Base-by-base conservation (phyloP, 1,140 invertebrate genomes). In the Temnothorax longispinosus region DNA sequence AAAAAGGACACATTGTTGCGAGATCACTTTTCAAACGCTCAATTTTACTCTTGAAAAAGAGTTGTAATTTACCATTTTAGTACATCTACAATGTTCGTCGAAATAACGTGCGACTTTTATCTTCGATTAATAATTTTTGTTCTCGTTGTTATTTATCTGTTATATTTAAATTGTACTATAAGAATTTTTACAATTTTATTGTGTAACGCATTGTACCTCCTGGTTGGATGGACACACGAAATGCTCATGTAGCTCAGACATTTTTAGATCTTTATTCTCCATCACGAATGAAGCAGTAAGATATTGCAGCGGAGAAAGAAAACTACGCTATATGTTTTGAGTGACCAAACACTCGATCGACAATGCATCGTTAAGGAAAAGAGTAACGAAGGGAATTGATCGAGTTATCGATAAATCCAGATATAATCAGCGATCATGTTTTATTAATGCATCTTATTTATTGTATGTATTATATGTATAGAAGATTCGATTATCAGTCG, bases 171-270 rank as follows among this genome's bases (percentile, higher is more conserved):
- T 41, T 80, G 27, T 52, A n/a, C 1, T n/a, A 54, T 52, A 81
- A 4, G 35, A 54, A 77, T 38, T 65, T 74, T 76, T 60, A 76
- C 35, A 78, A 78, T 65, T 78, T 35, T 50, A 77, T 77, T 77
- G 38, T 47, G 27, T 15, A 38, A 65, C 47, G 27, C 44, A 10
- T 35, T 47, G 32, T 78, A 65, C 11, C 18, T 78, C 18, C 13
- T 65, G 18, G 13, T 64, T 7, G 75, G 75, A 71, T 69, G 38
- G 64, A 81, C 50, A 47, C 35, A 71, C 41, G 21, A 69, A 81
- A 81, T 35, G 38, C 44, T 44, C 74, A 67, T 62, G n/a, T 58
- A 81, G 47, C 54, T 81, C 21, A 32, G 64, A 71, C 69, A 64
- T 78, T 78, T 78, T 64, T 47, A 78, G 27, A 64, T 47, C 32